A percentile compares a stretch with the other conserved stretches of the same genome.
Evolutionary conservation across 1,140 invertebrate species (phyloP).

Genomic region (Lucilia cuprina): DNA sequence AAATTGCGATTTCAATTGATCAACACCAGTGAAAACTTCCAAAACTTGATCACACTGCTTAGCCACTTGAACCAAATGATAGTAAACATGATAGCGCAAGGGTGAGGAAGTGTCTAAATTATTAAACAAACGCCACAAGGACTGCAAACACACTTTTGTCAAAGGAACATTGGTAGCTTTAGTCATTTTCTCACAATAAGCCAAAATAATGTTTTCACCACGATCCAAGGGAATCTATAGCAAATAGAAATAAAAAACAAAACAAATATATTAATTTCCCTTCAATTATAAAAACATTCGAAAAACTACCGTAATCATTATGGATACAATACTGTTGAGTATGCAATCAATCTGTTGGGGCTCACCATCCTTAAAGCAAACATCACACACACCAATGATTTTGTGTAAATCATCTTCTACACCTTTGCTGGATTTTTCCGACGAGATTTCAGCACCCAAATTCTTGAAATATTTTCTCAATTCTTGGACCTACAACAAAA

Average conservation of each 20-base stretch:
- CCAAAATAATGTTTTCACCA: conserved; percentile 87
- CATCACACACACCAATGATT: conserved; percentile 92
- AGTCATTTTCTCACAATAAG: conserved; percentile 93
- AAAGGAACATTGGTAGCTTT: conserved; percentile 87
- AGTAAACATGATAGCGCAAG: conserved; percentile 91
- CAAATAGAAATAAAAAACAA: conserved; percentile 44
- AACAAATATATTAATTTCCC: conserved; percentile 8
- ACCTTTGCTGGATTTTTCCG: conserved; percentile 87
- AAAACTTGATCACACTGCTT: conserved; percentile 84
- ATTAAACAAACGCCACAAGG: conserved; percentile 89
- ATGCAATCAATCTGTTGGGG: conserved; percentile 83
- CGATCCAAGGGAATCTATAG: conserved; percentile 80
- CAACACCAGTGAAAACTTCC: conserved; percentile 80
- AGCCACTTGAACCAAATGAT: conserved; percentile 86
- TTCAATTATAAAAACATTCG: not conserved
- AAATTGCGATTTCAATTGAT: conserved; percentile 85
- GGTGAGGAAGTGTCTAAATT: conserved; percentile 84
- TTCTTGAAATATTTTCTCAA: conserved; percentile 88
- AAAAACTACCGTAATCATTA: conserved; percentile 82
- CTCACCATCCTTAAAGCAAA: conserved; percentile 86
- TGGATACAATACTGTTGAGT: conserved; percentile 90
- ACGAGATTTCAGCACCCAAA: conserved; percentile 89
- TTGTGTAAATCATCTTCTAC: conserved; percentile 93
- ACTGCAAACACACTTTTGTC: conserved; percentile 81
- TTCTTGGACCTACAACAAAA: conserved; percentile 78